A percentile compares a stretch with the other conserved stretches of the same genome.
Evolutionary conservation across 2,888 invertebrate species (phyloP).

Genomic region (Teinopalpus imperialis): DNA sequence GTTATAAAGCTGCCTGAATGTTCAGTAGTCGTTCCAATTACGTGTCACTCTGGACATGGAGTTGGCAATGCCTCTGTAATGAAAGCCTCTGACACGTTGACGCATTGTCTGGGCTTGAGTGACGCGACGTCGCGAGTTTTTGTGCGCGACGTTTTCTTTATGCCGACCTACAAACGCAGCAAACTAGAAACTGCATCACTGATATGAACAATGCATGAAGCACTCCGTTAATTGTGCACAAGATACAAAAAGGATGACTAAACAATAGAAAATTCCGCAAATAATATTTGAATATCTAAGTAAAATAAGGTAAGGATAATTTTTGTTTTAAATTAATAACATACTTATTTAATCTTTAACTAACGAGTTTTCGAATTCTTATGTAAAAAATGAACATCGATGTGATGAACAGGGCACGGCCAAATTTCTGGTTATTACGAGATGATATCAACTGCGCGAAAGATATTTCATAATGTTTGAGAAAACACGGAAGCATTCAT

Average conservation of each 20-base stretch:
- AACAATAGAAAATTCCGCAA: too few species aligned
- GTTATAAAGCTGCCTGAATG: conserved; percentile 27
- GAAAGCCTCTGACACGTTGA: conserved; percentile 39
- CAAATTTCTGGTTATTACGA: too few species aligned
- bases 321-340: too few species aligned
- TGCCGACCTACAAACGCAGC: conserved; percentile 36
- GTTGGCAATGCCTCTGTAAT: conserved; percentile 50
- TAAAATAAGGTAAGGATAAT: too few species aligned
- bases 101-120: conserved; percentile 40
- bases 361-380: too few species aligned
- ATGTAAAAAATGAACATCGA: too few species aligned
- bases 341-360: too few species aligned
- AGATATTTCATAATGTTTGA: too few species aligned
- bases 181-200: conserved; percentile 26
- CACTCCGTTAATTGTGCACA: conserved; percentile 22
- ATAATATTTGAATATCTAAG: too few species aligned
- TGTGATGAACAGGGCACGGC: too few species aligned
- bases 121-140: conserved; percentile 32
- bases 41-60: conserved; percentile 30
- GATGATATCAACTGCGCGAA: too few species aligned
- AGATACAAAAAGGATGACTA: neutral
- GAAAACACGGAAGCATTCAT: too few species aligned
- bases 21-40: conserved; percentile 27
- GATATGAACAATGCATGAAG: conserved; percentile 10
- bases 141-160: conserved; percentile 33